Evolutionary conservation across 2,797 vertebrate species (phyloP).

Genomic region (Galago senegalensis): DNA sequence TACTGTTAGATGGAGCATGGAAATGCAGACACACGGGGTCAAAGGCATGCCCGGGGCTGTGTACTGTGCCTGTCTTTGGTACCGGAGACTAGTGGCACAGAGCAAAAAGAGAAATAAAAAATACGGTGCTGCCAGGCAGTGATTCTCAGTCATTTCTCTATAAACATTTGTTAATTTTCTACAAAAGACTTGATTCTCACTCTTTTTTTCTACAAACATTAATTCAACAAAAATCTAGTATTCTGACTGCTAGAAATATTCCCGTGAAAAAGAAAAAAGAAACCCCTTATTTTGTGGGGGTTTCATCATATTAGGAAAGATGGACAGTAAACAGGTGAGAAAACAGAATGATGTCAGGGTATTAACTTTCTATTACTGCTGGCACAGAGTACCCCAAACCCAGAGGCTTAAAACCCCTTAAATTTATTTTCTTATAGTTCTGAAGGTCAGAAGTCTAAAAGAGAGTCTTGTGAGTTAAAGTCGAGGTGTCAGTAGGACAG

Average conservation of each 20-base stretch:
- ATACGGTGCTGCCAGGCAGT: not conserved
- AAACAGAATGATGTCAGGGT: not conserved
- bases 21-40: not conserved
- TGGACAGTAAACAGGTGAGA: not conserved
- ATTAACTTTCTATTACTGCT: not conserved
- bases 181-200: not conserved
- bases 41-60: not conserved
- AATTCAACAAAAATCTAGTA: not conserved
- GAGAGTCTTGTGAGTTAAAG: not conserved
- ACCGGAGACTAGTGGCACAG: not conserved
- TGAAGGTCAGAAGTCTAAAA: not conserved
- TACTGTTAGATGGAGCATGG: not conserved
- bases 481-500: not conserved
- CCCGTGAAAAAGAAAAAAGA: not conserved
- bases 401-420: not conserved
- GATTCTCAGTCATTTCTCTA: not conserved
- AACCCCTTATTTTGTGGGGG: not conserved
- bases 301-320: not conserved
- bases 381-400: not conserved
- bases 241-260: not conserved
- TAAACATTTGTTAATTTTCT: not conserved
- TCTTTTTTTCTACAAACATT: not conserved
- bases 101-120: not conserved
- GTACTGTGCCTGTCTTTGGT: not conserved
- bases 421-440: not conserved